Percentiles rank a stretch among this genome's conserved stretches.
These are phyloP conservation scores for Andrena chrysosceles DNA, from an alignment of 2,888 invertebrate genomes.

Conservation along the genomic window DNA sequence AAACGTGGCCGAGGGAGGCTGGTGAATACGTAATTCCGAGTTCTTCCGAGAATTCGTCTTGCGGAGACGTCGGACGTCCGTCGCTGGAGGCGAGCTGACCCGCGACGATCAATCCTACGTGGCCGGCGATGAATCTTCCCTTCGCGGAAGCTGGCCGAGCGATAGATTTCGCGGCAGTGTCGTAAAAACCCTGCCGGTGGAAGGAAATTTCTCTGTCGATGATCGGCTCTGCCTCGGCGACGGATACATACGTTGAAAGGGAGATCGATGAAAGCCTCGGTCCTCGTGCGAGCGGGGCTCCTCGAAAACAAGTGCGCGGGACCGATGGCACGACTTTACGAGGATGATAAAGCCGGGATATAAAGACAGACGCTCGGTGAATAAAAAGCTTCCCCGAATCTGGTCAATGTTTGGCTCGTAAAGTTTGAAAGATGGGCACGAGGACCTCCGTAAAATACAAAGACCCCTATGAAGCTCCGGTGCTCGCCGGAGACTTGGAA, in stretches of 20 bases:
- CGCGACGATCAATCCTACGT: background rate
- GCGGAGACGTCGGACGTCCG: constrained; percentile 28
- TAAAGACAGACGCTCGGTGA: constrained; percentile 48
- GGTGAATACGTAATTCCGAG: constrained; percentile 33
- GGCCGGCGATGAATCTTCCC: background rate
- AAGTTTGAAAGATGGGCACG: constrained; percentile 38
- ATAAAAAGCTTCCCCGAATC: constrained; percentile 53
- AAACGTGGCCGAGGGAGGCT: constrained; percentile 22
- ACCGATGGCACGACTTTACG: constrained; percentile 49
- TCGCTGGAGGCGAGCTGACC: background rate
- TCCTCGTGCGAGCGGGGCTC: background rate
- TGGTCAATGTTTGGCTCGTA: constrained; percentile 58
- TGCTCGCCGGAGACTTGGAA: background rate
- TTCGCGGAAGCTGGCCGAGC: background rate
- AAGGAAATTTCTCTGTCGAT: background rate
- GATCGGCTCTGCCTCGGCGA: background rate
- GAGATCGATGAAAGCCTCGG: background rate
- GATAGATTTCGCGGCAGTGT: background rate
- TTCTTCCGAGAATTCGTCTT: constrained; percentile 27
- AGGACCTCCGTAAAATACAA: constrained; percentile 59
- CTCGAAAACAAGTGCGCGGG: constrained; percentile 44
- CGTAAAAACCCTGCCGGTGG: too few species aligned
- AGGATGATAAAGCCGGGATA: constrained; percentile 53
- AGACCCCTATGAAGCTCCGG: constrained; percentile 21
- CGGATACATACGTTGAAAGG: background rate